A percentile compares a stretch with the other conserved stretches of the same genome.
Conservation (phyloP, 2,888 invertebrate genomes). For the Arenicola marina region DNA sequence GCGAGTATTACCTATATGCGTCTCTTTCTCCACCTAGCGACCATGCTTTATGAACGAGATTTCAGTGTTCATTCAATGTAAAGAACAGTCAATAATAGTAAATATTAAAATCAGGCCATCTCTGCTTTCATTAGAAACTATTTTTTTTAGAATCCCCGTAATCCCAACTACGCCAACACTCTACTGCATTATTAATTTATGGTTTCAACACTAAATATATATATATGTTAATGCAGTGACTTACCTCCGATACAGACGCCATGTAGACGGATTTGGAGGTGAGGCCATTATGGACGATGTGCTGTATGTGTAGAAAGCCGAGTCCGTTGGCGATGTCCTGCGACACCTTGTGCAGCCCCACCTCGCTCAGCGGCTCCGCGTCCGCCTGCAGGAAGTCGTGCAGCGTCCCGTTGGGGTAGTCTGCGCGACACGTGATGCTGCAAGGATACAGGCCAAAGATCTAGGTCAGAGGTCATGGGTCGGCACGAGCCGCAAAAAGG, state of each 20-base stretch:
- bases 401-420: conserved; percentile 18
- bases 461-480: no score
- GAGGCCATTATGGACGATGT: conserved; percentile 22
- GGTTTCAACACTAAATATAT: no score
- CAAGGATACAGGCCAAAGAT: neutral
- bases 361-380: conserved; percentile 16
- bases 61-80: no score
- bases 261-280: conserved; percentile 22
- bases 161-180: no score
- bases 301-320: conserved; percentile 15
- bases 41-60: no score
- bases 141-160: no score
- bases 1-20: no score
- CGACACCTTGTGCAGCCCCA: conserved; percentile 20
- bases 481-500: no score
- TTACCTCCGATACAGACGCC: conserved; percentile 23
- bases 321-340: conserved; percentile 22
- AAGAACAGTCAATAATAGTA: no score
- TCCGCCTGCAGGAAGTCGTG: conserved; percentile 8
- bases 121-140: neutral
- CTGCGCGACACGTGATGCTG: conserved; percentile 11
- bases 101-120: neutral
- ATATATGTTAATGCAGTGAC: no score
- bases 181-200: no score
- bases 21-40: no score